phyloP scores from a whole-genome alignment of 2,113 vertebrate species.

The Ibidorhyncha struthersii region DNA sequence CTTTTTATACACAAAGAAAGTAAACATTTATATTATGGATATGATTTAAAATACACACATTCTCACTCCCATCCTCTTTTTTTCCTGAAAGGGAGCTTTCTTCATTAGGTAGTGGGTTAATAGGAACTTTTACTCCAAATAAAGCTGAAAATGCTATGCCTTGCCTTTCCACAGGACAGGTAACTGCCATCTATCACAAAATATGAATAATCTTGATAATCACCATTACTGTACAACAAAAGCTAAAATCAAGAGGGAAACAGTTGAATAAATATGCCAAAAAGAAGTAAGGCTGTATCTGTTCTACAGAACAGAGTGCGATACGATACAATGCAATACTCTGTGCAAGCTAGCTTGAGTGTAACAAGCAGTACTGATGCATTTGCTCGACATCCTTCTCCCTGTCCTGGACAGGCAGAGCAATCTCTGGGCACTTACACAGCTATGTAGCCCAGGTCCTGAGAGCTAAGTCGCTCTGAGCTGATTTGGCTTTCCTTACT shows the following conservation, averaged over 20 bases:
- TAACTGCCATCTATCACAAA: neutral
- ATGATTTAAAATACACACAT: neutral
- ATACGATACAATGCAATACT: neutral
- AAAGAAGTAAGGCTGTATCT: neutral
- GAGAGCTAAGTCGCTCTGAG: neutral
- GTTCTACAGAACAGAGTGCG: neutral
- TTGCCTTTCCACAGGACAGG: neutral
- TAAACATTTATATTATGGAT: neutral
- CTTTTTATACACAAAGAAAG: neutral
- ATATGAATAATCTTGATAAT: neutral
- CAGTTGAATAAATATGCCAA: neutral
- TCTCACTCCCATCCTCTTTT: neutral
- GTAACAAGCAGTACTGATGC: neutral
- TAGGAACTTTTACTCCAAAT: neutral
- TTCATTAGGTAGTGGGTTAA: neutral
- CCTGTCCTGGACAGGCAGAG: neutral
- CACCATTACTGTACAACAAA: neutral
- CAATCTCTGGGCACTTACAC: neutral
- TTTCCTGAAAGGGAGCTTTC: neutral
- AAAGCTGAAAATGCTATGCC: neutral
- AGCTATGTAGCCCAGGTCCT: neutral
- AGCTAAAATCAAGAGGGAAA: neutral
- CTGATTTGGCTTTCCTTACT: neutral
- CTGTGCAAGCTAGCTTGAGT: neutral
- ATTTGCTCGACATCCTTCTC: neutral